A percentile compares a stretch with the other conserved stretches of the same genome.
Conservation (phyloP, 2,888 invertebrate species). For the Protonemura montana region DNA sequence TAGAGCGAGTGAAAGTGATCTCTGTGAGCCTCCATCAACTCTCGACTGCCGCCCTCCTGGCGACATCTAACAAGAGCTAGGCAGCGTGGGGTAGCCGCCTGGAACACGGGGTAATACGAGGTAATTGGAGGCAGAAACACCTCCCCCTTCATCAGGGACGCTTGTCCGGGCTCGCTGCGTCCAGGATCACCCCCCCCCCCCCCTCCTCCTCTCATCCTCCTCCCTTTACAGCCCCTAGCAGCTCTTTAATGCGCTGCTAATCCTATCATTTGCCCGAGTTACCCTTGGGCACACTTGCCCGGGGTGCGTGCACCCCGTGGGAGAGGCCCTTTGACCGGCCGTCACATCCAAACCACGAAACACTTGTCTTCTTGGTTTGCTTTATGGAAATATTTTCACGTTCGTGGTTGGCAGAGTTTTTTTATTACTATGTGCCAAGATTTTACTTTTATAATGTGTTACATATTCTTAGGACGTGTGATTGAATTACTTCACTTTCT, state of each 20-base stretch:
- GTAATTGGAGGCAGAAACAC: constrained; percentile 32
- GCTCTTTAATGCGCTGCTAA: constrained; percentile 21
- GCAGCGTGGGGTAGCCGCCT: neutral
- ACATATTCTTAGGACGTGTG: too few relatives aligned
- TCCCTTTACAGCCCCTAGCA: neutral
- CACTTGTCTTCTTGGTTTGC: neutral
- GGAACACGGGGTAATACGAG: neutral
- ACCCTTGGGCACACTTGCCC: constrained; percentile 32
- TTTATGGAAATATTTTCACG: neutral
- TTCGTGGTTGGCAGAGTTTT: too few relatives aligned
- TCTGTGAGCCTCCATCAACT: too few relatives aligned
- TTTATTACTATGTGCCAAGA: too few relatives aligned
- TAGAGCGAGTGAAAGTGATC: too few relatives aligned
- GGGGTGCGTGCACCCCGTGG: neutral
- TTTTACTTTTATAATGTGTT: too few relatives aligned
- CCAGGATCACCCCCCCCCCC: constrained; percentile 13
- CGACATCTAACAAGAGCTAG: too few relatives aligned
- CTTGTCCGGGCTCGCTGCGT: too few relatives aligned
- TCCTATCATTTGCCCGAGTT: constrained; percentile 31
- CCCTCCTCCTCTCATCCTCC: constrained; percentile 7
- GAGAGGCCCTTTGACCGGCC: neutral
- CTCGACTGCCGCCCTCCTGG: neutral
- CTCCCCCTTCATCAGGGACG: constrained; percentile 39
- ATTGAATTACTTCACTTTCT: too few relatives aligned
- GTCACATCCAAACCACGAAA: neutral